phyloP scores from a whole-genome alignment of 92 coral and sea anemone species.

The Nematostella vectensis region DNA sequence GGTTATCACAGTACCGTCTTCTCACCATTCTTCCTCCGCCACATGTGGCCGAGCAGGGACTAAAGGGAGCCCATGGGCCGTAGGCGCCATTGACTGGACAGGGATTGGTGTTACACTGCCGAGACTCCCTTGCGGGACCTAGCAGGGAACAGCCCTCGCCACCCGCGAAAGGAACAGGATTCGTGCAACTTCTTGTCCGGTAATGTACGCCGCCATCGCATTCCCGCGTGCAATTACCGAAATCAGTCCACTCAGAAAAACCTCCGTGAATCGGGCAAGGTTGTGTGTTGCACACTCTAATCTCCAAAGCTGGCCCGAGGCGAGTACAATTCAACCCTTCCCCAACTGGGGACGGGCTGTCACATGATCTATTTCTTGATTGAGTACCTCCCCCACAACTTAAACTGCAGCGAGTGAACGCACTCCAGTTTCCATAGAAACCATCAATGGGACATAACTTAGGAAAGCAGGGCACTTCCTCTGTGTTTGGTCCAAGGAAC shows the following conservation, averaged over 20 bases:
- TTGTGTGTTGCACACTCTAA: constrained; percentile 26
- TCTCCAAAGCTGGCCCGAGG: constrained; percentile 29
- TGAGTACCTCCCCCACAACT: constrained; percentile 57
- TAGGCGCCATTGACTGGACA: constrained; percentile 45
- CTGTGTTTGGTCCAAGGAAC: constrained; percentile 15
- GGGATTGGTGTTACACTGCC: constrained; percentile 19
- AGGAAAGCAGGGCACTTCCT: constrained; percentile 16
- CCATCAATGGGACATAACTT: constrained; percentile 60
- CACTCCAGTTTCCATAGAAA: constrained; percentile 46
- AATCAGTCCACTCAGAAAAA: constrained; percentile 45
- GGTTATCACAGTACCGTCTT: constrained; percentile 42
- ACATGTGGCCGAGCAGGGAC: constrained; percentile 36
- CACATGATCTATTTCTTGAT: constrained; percentile 37
- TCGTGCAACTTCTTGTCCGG: constrained; percentile 54
- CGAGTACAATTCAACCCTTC: constrained; percentile 46
- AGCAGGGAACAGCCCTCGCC: constrained; percentile 43
- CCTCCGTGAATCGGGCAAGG: constrained; percentile 55
- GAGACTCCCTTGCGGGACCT: constrained; percentile 36
- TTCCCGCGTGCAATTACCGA: constrained; percentile 29
- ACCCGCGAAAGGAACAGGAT: constrained; percentile 48
- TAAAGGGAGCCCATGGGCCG: constrained; percentile 27
- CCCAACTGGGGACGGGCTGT: constrained; percentile 36
- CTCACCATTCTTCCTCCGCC: constrained; percentile 21
- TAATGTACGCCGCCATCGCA: constrained; percentile 46
- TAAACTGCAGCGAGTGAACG: constrained; percentile 31